Conservation (phyloP, 2,888 invertebrate genomes). For the Amiota minor region DNA sequence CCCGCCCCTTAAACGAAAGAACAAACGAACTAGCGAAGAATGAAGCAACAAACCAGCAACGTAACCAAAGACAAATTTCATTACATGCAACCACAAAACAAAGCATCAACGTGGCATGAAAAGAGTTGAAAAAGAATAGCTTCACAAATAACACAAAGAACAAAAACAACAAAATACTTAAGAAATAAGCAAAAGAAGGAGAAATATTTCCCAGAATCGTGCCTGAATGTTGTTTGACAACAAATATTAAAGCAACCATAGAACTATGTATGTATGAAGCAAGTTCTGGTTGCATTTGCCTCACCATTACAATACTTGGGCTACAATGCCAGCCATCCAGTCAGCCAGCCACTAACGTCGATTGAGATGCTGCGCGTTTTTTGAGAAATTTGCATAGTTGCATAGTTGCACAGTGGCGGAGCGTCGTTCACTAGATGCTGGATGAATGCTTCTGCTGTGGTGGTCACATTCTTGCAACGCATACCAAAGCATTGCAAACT, state of each 20-base stretch:
- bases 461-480: slow-evolving; percentile 27
- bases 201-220: slow-evolving; percentile 69
- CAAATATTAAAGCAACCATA: slow-evolving; percentile 42
- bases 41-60: background rate
- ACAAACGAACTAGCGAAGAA: background rate
- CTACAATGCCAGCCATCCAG: background rate
- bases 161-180: too few relatives aligned
- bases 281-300: slow-evolving; percentile 46
- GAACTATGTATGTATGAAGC: slow-evolving; percentile 65
- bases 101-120: slow-evolving; percentile 2
- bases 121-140: slow-evolving; percentile 14
- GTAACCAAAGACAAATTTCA: slow-evolving; percentile 12
- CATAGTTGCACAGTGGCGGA: slow-evolving; percentile 16
- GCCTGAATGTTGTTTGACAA: slow-evolving; percentile 70
- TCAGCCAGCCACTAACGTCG: slow-evolving; percentile 34
- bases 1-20: background rate
- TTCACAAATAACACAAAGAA: too few relatives aligned
- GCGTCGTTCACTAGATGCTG: background rate
- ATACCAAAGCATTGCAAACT: slow-evolving; percentile 36
- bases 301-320: background rate
- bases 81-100: slow-evolving; percentile 2
- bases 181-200: too few relatives aligned
- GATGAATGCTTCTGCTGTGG: background rate
- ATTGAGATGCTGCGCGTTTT: slow-evolving; percentile 23
- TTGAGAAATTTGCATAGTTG: slow-evolving; percentile 42